These are phyloP conservation scores for Amblyopsis rosae DNA, from an alignment of 2,113 vertebrate genomes.

Conservation along the genomic window DNA sequence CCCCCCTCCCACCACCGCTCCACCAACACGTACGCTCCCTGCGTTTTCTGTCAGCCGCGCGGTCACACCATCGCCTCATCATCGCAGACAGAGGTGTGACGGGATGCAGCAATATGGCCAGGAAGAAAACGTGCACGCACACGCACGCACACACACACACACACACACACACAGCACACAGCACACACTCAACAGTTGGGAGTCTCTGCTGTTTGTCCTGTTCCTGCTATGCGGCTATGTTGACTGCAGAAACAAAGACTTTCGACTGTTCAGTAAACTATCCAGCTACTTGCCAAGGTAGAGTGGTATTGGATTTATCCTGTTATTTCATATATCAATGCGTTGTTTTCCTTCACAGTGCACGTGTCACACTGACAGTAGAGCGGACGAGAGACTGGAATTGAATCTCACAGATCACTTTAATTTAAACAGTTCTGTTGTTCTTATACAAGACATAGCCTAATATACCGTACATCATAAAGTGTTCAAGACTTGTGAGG, in stretches of 20 bases:
- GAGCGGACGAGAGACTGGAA: not conserved
- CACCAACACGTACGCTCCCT: constrained; percentile 9
- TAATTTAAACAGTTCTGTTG: not conserved
- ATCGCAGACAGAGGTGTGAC: constrained; percentile 62
- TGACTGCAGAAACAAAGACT: constrained; percentile 21
- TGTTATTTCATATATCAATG: no score
- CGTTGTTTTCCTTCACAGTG: no score
- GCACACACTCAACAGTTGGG: constrained; percentile 40
- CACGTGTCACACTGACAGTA: not conserved
- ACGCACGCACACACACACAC: constrained; percentile 13
- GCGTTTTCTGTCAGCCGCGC: constrained; percentile 19
- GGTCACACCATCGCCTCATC: constrained; percentile 42
- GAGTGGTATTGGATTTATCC: no score
- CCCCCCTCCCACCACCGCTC: not conserved
- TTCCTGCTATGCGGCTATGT: constrained; percentile 14
- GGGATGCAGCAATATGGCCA: constrained; percentile 60
- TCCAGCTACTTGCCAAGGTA: no score
- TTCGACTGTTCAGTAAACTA: no score
- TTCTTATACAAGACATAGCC: not conserved
- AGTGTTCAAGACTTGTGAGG: no score
- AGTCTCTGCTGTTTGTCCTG: constrained; percentile 27
- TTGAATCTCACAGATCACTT: not conserved
- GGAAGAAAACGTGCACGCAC: constrained; percentile 50
- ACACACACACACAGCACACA: constrained; percentile 11
- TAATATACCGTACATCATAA: no score